These are phyloP conservation scores for Danio rerio DNA, from an alignment of 2,113 vertebrate species.

Conservation along the genomic window GRCz12tu NC_133189.1:43526001-43526500, in stretches of 20 bases:
- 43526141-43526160: not conserved
- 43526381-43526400: not conserved
- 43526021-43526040: no score
- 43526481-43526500: not conserved
- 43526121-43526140: no score
- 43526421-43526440: not conserved
- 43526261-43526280: not conserved
- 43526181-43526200: not conserved
- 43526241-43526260: not conserved
- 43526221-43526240: not conserved
- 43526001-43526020: no score
- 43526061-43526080: no score
- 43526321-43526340: not conserved
- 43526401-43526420: not conserved
- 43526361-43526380: not conserved
- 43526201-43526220: not conserved
- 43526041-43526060: no score
- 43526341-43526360: not conserved
- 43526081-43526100: no score
- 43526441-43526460: not conserved
- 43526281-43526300: not conserved
- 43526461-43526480: not conserved
- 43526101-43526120: no score
- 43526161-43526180: not conserved
- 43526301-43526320: not conserved